Conservation (phyloP, 2,888 invertebrate genomes). For the Clanis bilineata region DNA sequence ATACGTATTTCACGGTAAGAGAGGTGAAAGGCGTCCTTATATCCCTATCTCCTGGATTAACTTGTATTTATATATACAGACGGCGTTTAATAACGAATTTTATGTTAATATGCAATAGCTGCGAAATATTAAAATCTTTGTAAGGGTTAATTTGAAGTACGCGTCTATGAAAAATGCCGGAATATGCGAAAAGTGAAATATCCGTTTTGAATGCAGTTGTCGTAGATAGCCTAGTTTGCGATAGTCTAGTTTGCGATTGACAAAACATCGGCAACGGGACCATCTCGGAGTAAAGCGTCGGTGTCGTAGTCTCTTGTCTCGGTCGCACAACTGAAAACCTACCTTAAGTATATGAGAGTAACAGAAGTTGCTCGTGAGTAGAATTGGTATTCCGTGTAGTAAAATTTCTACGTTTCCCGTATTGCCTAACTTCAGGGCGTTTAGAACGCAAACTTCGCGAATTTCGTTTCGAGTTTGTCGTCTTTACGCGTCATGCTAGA, state of each 20-base stretch:
- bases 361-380: neutral
- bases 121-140: neutral
- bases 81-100: neutral
- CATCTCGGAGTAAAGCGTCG: too few species aligned
- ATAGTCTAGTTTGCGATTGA: too few species aligned
- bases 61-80: conserved; percentile 5
- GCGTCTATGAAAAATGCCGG: too few species aligned
- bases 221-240: too few species aligned
- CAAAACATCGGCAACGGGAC: too few species aligned
- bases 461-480: conserved; percentile 5
- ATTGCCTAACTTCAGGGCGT: neutral
- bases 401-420: neutral
- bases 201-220: too few species aligned
- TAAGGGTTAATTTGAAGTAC: too few species aligned
- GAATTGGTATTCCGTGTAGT: neutral
- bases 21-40: conserved; percentile 14
- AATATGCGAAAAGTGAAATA: too few species aligned
- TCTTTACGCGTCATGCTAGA: neutral
- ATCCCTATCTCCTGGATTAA: conserved; percentile 6
- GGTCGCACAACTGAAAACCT: too few species aligned
- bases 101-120: neutral
- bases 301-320: too few species aligned
- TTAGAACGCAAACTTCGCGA: conserved; percentile 1
- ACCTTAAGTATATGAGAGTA: neutral
- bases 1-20: conserved; percentile 30